Percentiles rank a stretch among this genome's conserved stretches.
These are phyloP conservation scores for Scolopax mira DNA, from an alignment of 2,113 vertebrate genomes.

Conservation along the genomic window DNA sequence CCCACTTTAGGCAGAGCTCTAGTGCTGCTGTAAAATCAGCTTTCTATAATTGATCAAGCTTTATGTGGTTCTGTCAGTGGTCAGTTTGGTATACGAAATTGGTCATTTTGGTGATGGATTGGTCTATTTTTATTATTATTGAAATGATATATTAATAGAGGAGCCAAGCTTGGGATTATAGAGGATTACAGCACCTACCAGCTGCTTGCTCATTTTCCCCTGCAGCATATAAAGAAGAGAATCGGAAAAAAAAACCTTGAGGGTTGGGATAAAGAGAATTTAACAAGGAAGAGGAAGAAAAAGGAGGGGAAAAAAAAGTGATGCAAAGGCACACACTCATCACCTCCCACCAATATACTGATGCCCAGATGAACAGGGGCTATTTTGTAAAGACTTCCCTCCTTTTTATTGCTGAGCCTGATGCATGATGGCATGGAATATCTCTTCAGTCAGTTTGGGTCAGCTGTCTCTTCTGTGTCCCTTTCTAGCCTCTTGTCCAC, in stretches of 20 bases:
- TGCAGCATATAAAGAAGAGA: neutral
- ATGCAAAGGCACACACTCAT: neutral
- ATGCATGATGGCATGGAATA: neutral
- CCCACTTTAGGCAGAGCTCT: neutral
- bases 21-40: neutral
- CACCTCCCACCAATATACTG: neutral
- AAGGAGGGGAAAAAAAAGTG: neutral
- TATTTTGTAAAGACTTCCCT: neutral
- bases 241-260: neutral
- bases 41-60: neutral
- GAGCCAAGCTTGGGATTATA: neutral
- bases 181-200: neutral
- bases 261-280: neutral
- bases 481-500: neutral
- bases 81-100: neutral
- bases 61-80: neutral
- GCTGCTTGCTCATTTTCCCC: neutral
- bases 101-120: neutral
- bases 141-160: neutral
- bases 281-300: neutral
- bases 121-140: neutral
- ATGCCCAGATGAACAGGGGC: neutral
- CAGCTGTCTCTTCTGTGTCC: neutral
- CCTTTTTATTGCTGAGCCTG: neutral
- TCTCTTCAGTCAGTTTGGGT: rapidly evolving